These are phyloP conservation scores for Perizoma flavofasciatum DNA, from an alignment of 2,888 invertebrate genomes.

Conservation along the genomic window DNA sequence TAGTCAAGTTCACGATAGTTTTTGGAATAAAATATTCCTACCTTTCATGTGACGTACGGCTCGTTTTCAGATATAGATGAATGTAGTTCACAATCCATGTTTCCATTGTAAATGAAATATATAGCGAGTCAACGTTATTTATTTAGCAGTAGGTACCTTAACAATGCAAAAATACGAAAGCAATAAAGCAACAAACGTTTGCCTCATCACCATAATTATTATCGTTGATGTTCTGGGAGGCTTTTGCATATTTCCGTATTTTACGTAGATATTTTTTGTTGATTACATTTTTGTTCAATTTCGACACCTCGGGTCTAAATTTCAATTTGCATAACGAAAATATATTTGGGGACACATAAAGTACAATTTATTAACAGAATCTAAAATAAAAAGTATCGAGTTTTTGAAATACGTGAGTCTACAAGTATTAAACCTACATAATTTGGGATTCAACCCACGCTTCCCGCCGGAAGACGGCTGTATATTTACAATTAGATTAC, in stretches of 20 bases:
- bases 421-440: slow-evolving; percentile 31
- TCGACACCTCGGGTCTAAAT: no score
- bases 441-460: slow-evolving; percentile 53
- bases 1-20: no score
- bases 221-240: background rate
- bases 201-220: background rate
- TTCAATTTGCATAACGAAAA: no score
- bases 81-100: no score
- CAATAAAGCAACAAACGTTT: slow-evolving; percentile 1
- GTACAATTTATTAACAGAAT: slow-evolving; percentile 2
- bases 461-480: slow-evolving; percentile 43
- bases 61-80: no score
- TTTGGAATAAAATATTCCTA: no score
- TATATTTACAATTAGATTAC: slow-evolving; percentile 68
- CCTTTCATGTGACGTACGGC: no score
- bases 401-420: slow-evolving; percentile 39
- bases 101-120: background rate
- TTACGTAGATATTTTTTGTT: no score
- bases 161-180: background rate
- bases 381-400: slow-evolving; percentile 30
- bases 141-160: no score
- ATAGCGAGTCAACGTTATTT: background rate
- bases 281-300: no score
- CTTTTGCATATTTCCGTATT: no score
- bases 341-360: background rate